A percentile compares a stretch with the other conserved stretches of the same genome.
These are phyloP conservation scores for Hanleya hanleyi DNA, from an alignment of 2,888 invertebrate genomes.

Conservation along the genomic window DNA sequence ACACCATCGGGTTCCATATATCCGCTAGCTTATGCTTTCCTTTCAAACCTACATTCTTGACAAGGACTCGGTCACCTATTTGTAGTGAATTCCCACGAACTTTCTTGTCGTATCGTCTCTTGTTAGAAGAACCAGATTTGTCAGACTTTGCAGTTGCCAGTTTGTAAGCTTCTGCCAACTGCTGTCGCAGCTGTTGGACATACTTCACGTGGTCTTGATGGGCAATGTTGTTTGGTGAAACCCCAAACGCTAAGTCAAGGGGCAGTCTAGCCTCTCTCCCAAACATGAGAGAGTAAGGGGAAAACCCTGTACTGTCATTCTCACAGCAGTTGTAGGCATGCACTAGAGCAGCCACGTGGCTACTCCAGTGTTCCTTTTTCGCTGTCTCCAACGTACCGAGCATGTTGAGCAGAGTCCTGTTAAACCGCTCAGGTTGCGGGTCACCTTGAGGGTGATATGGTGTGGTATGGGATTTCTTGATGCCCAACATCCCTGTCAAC, in stretches of 20 bases:
- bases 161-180: background rate
- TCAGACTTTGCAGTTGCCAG: background rate
- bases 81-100: constrained; percentile 8
- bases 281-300: constrained; percentile 30
- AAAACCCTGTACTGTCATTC: constrained; percentile 26
- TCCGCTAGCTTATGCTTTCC: constrained; percentile 27
- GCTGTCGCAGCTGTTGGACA: background rate
- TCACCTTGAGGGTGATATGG: constrained; percentile 28
- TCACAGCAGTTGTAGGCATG: constrained; percentile 28
- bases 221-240: background rate
- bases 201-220: background rate
- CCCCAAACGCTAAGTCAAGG: constrained; percentile 9
- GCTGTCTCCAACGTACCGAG: constrained; percentile 21
- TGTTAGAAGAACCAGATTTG: background rate
- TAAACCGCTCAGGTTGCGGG: constrained; percentile 25
- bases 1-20: constrained; percentile 16
- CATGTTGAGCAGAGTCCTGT: constrained; percentile 28
- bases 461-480: constrained; percentile 26
- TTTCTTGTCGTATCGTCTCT: constrained; percentile 15
- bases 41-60: constrained; percentile 19
- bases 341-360: constrained; percentile 14
- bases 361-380: constrained; percentile 26
- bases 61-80: constrained; percentile 27
- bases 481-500: constrained; percentile 18
- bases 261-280: constrained; percentile 20